phyloP scores from a whole-genome alignment of 2,888 invertebrate species.

The Orthosia gothica region DNA sequence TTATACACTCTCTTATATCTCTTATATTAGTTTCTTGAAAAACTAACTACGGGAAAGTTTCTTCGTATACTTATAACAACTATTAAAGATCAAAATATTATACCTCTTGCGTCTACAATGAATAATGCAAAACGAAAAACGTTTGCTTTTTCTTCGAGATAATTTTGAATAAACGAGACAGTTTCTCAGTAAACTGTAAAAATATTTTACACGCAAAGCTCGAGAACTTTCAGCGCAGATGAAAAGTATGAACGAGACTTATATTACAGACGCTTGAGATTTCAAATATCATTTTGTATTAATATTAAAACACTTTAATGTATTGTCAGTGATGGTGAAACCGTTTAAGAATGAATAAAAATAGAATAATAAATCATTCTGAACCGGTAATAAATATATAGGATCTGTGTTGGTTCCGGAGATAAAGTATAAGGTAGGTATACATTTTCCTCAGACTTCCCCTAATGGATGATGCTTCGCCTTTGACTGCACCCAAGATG shows the following conservation, averaged over 20 bases:
- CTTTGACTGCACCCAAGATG: constrained; percentile 77
- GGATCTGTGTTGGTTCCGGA: constrained; percentile 23
- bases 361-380: constrained; percentile 43
- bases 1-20: constrained; percentile 14
- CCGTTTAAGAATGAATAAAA: constrained; percentile 35
- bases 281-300: constrained; percentile 25
- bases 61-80: not conserved
- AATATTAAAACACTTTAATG: constrained; percentile 33
- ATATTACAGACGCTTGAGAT: constrained; percentile 16
- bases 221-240: constrained; percentile 28
- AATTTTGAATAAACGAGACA: constrained; percentile 35
- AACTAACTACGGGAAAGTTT: constrained; percentile 8
- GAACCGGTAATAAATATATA: not conserved
- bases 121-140: constrained; percentile 23
- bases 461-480: constrained; percentile 76
- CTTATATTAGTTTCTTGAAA: constrained; percentile 6
- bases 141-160: constrained; percentile 21
- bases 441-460: constrained; percentile 72
- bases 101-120: constrained; percentile 17
- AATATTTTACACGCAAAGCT: constrained; percentile 28
- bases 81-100: not conserved
- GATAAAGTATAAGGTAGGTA: constrained; percentile 68
- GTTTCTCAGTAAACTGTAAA: constrained; percentile 29
- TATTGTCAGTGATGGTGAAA: constrained; percentile 25
- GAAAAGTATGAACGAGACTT: constrained; percentile 29